Conservation (phyloP, 2,888 invertebrate genomes). For the Latrodectus elegans region DNA sequence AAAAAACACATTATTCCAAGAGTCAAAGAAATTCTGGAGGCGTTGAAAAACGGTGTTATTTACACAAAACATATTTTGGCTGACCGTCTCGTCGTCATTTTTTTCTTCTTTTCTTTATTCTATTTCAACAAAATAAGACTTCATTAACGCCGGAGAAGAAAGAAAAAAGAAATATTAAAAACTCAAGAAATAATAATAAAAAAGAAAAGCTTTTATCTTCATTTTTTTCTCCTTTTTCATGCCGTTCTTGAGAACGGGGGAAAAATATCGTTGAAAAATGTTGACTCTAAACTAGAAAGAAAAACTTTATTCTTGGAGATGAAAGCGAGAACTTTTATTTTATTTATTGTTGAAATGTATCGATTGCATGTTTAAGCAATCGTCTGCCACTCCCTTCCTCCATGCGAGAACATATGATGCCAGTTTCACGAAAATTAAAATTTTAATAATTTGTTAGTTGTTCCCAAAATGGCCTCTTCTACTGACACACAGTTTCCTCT, state of each 20-base stretch:
- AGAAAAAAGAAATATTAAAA: constrained; percentile 7
- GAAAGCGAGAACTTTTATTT: background rate
- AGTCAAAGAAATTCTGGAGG: constrained; percentile 11
- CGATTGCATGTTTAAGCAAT: too few relatives aligned
- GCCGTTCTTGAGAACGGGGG: background rate
- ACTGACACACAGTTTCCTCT: too few relatives aligned
- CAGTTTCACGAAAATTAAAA: too few relatives aligned
- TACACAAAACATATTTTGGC: constrained; percentile 51
- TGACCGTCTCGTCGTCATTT: constrained; percentile 16
- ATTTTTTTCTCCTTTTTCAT: background rate
- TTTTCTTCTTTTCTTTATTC: constrained; percentile 11
- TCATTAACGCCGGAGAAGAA: constrained; percentile 34
- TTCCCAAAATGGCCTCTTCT: too few relatives aligned
- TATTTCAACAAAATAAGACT: constrained; percentile 40
- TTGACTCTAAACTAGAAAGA: background rate
- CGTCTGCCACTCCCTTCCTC: too few relatives aligned
- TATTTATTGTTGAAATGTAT: too few relatives aligned
- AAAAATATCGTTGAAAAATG: constrained; percentile 25
- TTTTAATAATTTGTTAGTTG: too few relatives aligned
- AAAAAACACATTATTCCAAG: background rate
- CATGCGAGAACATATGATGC: too few relatives aligned
- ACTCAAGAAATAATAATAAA: background rate
- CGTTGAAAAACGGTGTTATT: constrained; percentile 51
- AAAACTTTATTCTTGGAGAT: background rate
- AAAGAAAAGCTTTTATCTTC: background rate